Percentiles rank a stretch among this genome's conserved stretches.
Evolutionary conservation across 1,140 invertebrate genomes (phyloP).

Genomic region (Drosophila watanabei): DNA sequence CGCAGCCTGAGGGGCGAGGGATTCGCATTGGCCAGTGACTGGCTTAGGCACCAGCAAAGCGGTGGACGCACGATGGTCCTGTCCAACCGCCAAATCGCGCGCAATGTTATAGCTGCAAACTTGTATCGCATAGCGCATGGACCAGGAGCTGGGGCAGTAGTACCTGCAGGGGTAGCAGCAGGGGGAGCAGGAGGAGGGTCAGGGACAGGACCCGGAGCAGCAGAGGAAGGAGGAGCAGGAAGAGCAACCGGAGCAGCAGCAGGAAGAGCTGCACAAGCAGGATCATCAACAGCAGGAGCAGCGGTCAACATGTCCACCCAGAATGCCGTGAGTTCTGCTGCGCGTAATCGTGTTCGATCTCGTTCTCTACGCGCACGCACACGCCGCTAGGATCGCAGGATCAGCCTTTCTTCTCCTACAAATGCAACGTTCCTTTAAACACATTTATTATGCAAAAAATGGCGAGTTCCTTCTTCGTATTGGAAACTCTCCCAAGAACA

Average conservation of each 20-base stretch:
- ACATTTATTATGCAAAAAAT: background rate
- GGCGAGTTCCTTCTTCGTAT: no score
- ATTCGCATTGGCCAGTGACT: background rate
- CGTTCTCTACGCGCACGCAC: background rate
- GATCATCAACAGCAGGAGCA: background rate
- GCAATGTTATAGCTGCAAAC: background rate
- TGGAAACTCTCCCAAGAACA: background rate
- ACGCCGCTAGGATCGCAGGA: background rate
- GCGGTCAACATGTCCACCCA: background rate
- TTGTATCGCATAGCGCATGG: background rate
- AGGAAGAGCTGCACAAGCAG: background rate
- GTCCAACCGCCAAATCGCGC: background rate
- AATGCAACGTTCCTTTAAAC: background rate
- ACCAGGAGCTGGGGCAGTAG: background rate
- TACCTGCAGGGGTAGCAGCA: background rate
- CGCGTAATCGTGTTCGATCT: background rate
- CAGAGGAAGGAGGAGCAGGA: background rate
- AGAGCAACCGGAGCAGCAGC: background rate
- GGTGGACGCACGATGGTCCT: background rate
- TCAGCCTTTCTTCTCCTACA: background rate
- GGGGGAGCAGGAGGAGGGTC: background rate
- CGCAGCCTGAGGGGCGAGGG: conserved; percentile 37
- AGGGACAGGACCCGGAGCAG: background rate
- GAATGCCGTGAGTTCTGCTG: background rate
- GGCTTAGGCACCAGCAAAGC: no score